Percentiles rank a stretch among this genome's conserved stretches.
phyloP scores from a whole-genome alignment of 1,140 invertebrate species.

The Habropoda laboriosa region DNA sequence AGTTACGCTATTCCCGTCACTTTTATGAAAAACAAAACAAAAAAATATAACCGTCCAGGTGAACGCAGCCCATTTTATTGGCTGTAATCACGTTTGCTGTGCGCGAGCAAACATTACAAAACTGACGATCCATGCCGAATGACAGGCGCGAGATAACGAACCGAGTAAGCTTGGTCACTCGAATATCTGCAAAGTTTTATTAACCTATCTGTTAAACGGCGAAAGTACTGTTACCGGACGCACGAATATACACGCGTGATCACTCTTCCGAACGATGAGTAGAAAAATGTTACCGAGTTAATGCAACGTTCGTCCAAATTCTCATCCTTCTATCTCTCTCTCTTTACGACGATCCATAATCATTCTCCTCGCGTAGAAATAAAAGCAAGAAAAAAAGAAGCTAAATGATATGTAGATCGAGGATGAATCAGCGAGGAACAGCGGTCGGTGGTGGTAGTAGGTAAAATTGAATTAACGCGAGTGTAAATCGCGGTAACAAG shows the following conservation, averaged over 20 bases:
- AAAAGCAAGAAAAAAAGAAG: neutral
- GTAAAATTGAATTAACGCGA: constrained; percentile 17
- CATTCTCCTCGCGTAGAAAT: neutral
- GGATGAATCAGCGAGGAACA: neutral
- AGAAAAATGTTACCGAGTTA: neutral
- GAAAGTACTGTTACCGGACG: constrained; percentile 34
- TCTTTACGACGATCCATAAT: neutral
- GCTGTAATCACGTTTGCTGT: neutral
- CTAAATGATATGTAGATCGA: no score
- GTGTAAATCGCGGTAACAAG: constrained; percentile 21
- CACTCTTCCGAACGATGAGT: neutral
- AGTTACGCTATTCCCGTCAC: no score
- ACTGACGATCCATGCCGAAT: constrained; percentile 11
- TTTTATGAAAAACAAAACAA: neutral
- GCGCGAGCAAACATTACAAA: neutral
- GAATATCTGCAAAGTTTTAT: constrained; percentile 46
- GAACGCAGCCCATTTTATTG: neutral
- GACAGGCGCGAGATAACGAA: constrained; percentile 40
- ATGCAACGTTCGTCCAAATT: neutral
- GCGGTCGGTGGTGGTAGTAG: neutral
- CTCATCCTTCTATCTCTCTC: neutral
- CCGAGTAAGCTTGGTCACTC: neutral
- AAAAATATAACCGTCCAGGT: neutral
- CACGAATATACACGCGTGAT: neutral
- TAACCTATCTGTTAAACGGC: constrained; percentile 48